phyloP scores from a whole-genome alignment of 2,797 vertebrate genomes.

The Molossus molossus region DNA sequence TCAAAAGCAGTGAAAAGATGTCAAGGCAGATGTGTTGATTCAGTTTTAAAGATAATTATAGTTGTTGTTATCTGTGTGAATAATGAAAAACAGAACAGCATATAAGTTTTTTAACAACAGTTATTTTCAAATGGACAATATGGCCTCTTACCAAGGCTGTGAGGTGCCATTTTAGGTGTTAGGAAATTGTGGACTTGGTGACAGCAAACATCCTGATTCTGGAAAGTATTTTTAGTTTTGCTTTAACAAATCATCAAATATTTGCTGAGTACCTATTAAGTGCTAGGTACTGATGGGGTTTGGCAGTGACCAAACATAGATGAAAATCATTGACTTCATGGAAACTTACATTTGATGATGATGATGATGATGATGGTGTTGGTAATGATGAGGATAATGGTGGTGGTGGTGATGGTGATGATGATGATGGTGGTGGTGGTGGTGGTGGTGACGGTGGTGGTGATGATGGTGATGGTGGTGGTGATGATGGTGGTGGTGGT shows the following conservation, averaged over 20 bases:
- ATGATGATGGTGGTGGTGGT: too few species aligned
- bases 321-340: neutral
- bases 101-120: neutral
- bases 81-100: slow-evolving; percentile 35
- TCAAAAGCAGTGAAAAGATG: slow-evolving; percentile 32
- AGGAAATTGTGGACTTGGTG: neutral
- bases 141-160: neutral
- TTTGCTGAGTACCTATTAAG: neutral
- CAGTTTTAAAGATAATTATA: neutral
- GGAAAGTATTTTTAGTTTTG: slow-evolving; percentile 11
- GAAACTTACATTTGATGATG: neutral
- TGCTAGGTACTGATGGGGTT: neutral
- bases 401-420: too few species aligned
- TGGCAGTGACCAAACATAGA: neutral
- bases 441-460: too few species aligned
- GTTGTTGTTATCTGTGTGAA: neutral
- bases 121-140: neutral
- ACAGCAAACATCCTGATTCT: neutral
- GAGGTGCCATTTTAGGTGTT: slow-evolving; percentile 1
- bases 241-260: slow-evolving; percentile 3
- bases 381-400: neutral
- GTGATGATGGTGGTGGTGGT: neutral
- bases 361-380: neutral
- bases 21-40: neutral
- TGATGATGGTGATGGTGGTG: neutral